Conservation (phyloP, 1,140 invertebrate species). For the Eurosta solidaginis region DNA sequence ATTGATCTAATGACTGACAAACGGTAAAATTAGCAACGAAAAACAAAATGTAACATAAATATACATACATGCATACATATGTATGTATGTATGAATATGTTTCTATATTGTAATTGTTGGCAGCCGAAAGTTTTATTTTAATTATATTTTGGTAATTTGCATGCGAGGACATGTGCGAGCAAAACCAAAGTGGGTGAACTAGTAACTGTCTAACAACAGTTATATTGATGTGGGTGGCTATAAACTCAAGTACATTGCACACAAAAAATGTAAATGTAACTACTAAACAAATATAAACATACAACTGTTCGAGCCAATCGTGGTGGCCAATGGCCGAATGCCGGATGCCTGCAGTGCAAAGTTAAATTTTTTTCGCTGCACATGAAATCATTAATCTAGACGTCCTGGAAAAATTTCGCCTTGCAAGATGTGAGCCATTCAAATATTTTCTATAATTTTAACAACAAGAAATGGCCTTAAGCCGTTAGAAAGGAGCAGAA, state of each 20-base stretch:
- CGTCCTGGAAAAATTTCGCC: not conserved
- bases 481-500: too few species aligned
- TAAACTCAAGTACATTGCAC: not conserved
- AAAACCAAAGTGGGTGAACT: not conserved
- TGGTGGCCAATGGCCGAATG: not conserved
- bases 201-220: not conserved
- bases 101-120: not conserved
- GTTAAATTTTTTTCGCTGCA: not conserved
- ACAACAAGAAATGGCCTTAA: too few species aligned
- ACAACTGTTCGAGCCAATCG: too few species aligned
- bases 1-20: not conserved
- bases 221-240: not conserved
- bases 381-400: not conserved
- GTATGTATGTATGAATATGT: not conserved
- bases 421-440: too few species aligned
- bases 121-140: not conserved
- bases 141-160: not conserved
- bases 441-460: too few species aligned
- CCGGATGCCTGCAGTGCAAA: not conserved
- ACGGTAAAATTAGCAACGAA: too few species aligned
- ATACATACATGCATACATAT: too few species aligned
- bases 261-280: not conserved
- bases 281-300: not conserved
- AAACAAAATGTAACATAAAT: too few species aligned
- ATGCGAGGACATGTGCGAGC: not conserved